Evolutionary conservation across 2,888 invertebrate species (phyloP), one percentile per base, ranked within the genome.

Genomic region (Patella pellucida): DNA sequence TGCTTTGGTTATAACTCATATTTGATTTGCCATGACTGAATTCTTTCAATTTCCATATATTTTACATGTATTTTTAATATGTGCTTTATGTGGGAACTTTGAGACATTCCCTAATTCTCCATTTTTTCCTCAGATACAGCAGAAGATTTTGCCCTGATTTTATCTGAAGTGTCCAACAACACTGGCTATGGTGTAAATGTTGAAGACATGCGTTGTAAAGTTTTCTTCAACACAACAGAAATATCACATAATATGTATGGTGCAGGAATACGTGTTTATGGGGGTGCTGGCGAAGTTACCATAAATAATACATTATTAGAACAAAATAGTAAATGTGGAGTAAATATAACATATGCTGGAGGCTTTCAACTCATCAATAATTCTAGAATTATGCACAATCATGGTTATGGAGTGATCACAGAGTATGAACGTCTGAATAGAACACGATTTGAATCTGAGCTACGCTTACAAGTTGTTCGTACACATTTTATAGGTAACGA

Each of bases 331-430:
- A 84, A 85, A 52, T 81, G 83, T 87, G 99, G 99, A 0, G 93
- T 99, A 14, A 99, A 99, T 90, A 95, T 99, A 15, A 97, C 98
- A 0, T 96, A 96, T 78, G 95, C 96, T 3, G 99, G 99, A 0
- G 99, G 99, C 0, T 95, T 95, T 85, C 93, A 97, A 80, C 97
- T 99, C 87, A 93, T 99, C 78, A 98, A 98, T 15, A 93, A 94
- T 83, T 95, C 96, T 69, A 94, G 94, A 50, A 92, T 99, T 41
- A 95, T 95, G 72, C 95, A 96, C 0, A 99, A 99, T 91, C 93
- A 93, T 81, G 96, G 97, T 12, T 95, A 96, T 85, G 90, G 89
- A 3, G 81, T 90, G 41, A 89, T 89, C 41, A 87, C 88, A 5
- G 89, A 87, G 73, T 88, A 86, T 75, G 73, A 85, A 50, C 76